Conservation (phyloP, 2,113 vertebrate genomes). For the Atherinomorus stipes region DNA sequence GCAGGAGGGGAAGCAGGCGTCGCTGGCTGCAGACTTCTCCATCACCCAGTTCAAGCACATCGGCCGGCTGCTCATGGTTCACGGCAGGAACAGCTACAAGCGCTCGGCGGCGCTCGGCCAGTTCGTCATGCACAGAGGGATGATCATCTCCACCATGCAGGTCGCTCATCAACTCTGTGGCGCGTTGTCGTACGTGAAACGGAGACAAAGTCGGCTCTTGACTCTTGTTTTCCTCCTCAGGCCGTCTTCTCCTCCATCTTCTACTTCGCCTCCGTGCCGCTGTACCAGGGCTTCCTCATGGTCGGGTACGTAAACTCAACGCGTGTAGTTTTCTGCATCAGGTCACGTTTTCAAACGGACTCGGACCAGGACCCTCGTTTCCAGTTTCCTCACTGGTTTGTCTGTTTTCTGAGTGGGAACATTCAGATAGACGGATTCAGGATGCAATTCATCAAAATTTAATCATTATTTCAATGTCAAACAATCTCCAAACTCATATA, state of each 20-base stretch:
- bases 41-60: conserved; percentile 96
- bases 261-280: conserved; percentile 96
- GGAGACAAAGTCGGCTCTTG: background rate
- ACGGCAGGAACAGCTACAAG: conserved; percentile 98
- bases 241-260: conserved; percentile 98
- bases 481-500: too few relatives aligned
- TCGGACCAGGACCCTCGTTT: too few relatives aligned
- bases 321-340: too few relatives aligned
- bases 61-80: conserved; percentile 95
- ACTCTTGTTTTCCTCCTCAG: conserved; percentile 72
- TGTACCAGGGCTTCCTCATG: conserved; percentile 99
- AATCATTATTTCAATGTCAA: too few relatives aligned
- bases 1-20: conserved; percentile 97
- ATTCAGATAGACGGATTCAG: too few relatives aligned
- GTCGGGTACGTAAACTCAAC: conserved; percentile 88
- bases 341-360: too few relatives aligned
- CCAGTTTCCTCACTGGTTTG: too few relatives aligned
- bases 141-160: conserved; percentile 99
- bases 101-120: conserved; percentile 95
- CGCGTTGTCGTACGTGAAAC: too few relatives aligned
- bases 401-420: too few relatives aligned
- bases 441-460: too few relatives aligned
- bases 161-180: too few relatives aligned
- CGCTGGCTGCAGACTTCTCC: conserved; percentile 97
- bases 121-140: conserved; percentile 98